Conservation (phyloP, 2,888 invertebrate species). For the Danaus chrysippus region DNA sequence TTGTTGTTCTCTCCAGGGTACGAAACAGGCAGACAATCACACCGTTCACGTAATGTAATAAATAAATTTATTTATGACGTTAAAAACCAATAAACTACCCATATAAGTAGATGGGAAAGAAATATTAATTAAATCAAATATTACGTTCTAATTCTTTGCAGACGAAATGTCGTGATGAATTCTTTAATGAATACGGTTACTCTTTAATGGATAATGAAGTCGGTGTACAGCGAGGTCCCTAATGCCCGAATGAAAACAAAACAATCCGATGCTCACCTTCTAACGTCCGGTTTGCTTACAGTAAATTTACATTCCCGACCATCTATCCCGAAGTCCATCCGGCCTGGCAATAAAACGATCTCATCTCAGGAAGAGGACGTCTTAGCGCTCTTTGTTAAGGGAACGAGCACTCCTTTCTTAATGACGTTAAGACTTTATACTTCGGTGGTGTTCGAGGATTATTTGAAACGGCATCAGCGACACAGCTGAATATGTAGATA, state of each 20-base stretch:
- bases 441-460: constrained; percentile 31
- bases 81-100: no score
- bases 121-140: no score
- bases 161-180: no score
- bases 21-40: constrained; percentile 15
- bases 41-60: constrained; percentile 8
- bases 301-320: constrained; percentile 77
- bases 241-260: constrained; percentile 73
- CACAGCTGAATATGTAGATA: no score
- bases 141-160: no score
- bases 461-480: constrained; percentile 21
- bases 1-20: constrained; percentile 10
- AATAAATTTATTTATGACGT: no score
- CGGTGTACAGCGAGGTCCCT: constrained; percentile 50
- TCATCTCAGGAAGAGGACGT: constrained; percentile 72
- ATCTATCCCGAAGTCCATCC: constrained; percentile 77
- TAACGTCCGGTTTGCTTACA: constrained; percentile 73
- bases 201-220: constrained; percentile 8
- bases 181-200: no score
- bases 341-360: constrained; percentile 77
- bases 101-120: no score
- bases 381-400: constrained; percentile 48
- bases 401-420: constrained; percentile 36
- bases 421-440: constrained; percentile 31
- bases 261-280: constrained; percentile 76